Evolutionary conservation across 2,797 vertebrate species (phyloP), one percentile per base, ranked within the genome.

Genomic region (Chrosomus eos): DNA sequence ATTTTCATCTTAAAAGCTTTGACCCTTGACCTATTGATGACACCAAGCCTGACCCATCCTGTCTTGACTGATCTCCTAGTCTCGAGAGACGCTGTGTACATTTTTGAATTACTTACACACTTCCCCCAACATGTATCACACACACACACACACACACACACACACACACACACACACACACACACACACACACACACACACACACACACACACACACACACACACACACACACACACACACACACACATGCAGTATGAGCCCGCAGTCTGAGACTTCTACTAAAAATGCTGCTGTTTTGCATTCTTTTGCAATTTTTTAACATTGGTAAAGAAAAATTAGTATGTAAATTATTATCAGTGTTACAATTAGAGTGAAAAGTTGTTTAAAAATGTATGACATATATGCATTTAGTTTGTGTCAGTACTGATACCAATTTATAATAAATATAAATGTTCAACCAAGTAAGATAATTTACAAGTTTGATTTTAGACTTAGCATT

Each of bases 1-100:
- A 70, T 75, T 76, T 36, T n/a, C 23, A 36, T 31, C 36, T 43
- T 71, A 81, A 83, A 45, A 48, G 40, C 66, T 51, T 58, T 68
- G 70, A 71, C 71, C 67, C 18, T 38, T 83, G 62, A 83, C 82
- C 73, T 83, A 83, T 83, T 83, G 73, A 64, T 83, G 33, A 48
- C 11, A 19, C 45, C 10, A 21, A 36, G 45, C 23, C 71, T 51
- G 71, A 74, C 70, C 40, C 28, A 10, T 51, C 19, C 43, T 67
- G 40, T 80, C 43, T 33, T 48, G 14, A 81, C 9, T 5, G 21
- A 62, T 62, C 40, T n/a, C 70, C 13, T 26, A 51, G 21, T 82
- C 81, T 28, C 40, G 3, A 36, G 55, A 43, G 81, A 82, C 58
- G 10, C 7, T 66, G 28, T 66, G 38, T n/a, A 28, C 68, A 82